Conservation (phyloP, 2,797 vertebrate genomes). For the Gorsachius magnificus region DNA sequence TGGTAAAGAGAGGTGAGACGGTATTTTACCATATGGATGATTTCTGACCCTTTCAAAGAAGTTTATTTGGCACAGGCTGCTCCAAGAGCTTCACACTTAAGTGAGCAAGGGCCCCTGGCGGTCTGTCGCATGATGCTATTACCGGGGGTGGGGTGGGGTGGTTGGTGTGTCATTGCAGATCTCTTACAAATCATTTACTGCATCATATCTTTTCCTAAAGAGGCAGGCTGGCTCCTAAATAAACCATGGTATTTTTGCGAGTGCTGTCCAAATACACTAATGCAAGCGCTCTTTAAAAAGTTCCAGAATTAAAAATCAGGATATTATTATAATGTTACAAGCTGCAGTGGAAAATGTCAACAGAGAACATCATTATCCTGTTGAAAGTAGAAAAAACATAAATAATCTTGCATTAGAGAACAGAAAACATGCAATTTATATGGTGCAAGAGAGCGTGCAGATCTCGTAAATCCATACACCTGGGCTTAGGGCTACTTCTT, state of each 20-base stretch:
- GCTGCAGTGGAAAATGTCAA: background rate
- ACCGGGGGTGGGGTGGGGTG: too few relatives aligned
- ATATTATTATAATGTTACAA: background rate
- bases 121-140: background rate
- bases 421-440: background rate
- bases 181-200: background rate
- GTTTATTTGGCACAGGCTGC: slow-evolving; percentile 20
- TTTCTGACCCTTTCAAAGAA: slow-evolving; percentile 29
- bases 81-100: background rate
- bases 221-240: background rate
- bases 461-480: background rate
- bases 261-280: slow-evolving; percentile 12
- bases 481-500: background rate
- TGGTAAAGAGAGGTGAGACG: background rate
- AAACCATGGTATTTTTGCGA: background rate
- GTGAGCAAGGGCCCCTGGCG: background rate
- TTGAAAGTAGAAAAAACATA: background rate
- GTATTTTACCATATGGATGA: background rate
- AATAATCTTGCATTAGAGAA: background rate
- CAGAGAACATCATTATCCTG: background rate
- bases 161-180: background rate
- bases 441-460: background rate
- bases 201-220: slow-evolving; percentile 16
- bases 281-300: background rate
- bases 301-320: slow-evolving; percentile 44